These are phyloP conservation scores for Lydus trimaculatus DNA, from an alignment of 2,888 invertebrate genomes.

Conservation along the genomic window DNA sequence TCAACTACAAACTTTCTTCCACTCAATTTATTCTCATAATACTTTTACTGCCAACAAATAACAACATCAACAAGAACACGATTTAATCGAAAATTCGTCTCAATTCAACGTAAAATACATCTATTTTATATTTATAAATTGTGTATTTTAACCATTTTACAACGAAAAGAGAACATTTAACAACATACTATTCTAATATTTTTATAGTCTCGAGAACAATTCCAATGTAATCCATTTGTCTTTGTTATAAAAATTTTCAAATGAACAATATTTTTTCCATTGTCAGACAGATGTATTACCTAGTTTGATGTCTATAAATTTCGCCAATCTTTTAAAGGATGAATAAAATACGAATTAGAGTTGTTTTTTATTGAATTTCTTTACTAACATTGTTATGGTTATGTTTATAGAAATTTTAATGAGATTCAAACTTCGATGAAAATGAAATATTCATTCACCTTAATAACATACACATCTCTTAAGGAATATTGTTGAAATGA, in stretches of 20 bases:
- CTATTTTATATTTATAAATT: background rate
- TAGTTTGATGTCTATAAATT: too few relatives aligned
- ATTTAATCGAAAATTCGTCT: background rate
- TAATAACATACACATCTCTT: slow-evolving; percentile 19
- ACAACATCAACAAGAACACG: background rate
- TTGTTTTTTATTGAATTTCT: too few relatives aligned
- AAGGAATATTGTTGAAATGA: slow-evolving; percentile 16
- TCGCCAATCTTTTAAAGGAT: too few relatives aligned
- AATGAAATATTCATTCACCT: slow-evolving; percentile 24
- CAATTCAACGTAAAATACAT: background rate
- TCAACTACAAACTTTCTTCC: background rate
- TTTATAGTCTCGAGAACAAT: too few relatives aligned
- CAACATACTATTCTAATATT: background rate
- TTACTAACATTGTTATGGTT: too few relatives aligned
- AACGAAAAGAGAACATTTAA: too few relatives aligned
- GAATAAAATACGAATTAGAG: too few relatives aligned
- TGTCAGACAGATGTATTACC: too few relatives aligned
- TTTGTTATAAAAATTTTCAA: too few relatives aligned
- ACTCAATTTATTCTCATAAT: background rate
- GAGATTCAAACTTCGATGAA: background rate
- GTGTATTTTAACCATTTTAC: background rate
- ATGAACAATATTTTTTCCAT: too few relatives aligned
- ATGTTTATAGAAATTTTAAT: too few relatives aligned
- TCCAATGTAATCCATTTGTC: too few relatives aligned
- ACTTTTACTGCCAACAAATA: background rate